A percentile compares a stretch with the other conserved stretches of the same genome.
These are phyloP conservation scores for Rhinoraja longicauda DNA, from an alignment of 2,797 vertebrate genomes.

Conservation along the genomic window DNA sequence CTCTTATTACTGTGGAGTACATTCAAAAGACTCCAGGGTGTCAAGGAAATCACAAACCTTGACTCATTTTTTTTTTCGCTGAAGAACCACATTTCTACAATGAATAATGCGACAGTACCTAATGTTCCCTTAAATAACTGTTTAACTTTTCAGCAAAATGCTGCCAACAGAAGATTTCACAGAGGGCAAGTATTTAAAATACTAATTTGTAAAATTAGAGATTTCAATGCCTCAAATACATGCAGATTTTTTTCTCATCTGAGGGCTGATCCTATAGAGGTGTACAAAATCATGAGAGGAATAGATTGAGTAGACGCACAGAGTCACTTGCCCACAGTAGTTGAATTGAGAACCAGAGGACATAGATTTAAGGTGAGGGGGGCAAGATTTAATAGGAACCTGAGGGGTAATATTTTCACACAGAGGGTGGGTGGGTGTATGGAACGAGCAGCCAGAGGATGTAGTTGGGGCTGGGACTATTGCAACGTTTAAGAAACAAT, in stretches of 20 bases:
- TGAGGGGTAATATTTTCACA: too few relatives aligned
- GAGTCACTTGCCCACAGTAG: too few relatives aligned
- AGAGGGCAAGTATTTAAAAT: background rate
- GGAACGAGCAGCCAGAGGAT: too few relatives aligned
- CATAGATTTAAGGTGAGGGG: too few relatives aligned
- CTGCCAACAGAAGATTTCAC: background rate
- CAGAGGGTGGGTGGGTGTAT: too few relatives aligned
- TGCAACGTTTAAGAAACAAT: too few relatives aligned
- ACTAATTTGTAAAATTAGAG: background rate
- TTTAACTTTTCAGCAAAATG: background rate
- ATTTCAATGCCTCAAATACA: background rate
- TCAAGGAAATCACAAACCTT: background rate
- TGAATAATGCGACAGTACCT: background rate
- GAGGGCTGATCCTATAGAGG: too few relatives aligned
- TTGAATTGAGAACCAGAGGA: too few relatives aligned
- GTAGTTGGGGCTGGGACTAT: too few relatives aligned
- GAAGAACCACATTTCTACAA: background rate
- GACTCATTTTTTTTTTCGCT: background rate
- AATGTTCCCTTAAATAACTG: background rate
- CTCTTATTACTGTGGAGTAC: background rate
- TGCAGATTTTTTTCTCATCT: background rate
- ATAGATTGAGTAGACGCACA: too few relatives aligned
- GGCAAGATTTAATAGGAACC: too few relatives aligned
- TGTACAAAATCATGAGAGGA: too few relatives aligned
- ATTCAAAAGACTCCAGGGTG: background rate